These are phyloP conservation scores for Myotis davidii DNA, from an alignment of 2,113 vertebrate genomes.

Conservation along the genomic window DNA sequence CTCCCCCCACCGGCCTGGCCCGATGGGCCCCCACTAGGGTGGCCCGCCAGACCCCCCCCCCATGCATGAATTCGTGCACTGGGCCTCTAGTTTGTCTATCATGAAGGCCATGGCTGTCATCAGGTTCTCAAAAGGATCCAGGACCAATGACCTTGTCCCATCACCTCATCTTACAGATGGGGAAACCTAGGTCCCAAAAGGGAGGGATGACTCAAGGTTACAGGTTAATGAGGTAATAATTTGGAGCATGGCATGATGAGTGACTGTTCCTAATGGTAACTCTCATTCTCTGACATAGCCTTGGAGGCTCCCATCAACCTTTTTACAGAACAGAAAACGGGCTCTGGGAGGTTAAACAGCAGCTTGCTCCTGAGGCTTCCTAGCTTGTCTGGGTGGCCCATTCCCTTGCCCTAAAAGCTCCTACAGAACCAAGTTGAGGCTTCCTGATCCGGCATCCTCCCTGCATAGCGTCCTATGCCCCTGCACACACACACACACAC, in stretches of 20 bases:
- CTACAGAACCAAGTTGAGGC: not conserved
- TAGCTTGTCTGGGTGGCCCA: not conserved
- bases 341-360: not conserved
- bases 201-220: not conserved
- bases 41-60: no score
- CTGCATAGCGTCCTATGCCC: not conserved
- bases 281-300: not conserved
- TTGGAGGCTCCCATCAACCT: not conserved
- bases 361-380: not conserved
- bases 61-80: no score
- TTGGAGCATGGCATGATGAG: not conserved
- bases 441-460: not conserved
- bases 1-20: no score
- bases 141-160: not conserved
- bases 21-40: no score
- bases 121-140: slow-evolving; percentile 19
- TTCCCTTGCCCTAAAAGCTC: not conserved
- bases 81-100: not conserved
- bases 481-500: no score
- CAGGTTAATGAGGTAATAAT: not conserved
- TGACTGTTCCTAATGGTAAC: not conserved
- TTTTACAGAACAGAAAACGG: not conserved
- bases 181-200: not conserved
- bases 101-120: not conserved
- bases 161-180: not conserved